Percentiles rank a stretch among this genome's conserved stretches.
Evolutionary conservation across 2,113 vertebrate species (phyloP).

Genomic region (Alligator mississippiensis): DNA sequence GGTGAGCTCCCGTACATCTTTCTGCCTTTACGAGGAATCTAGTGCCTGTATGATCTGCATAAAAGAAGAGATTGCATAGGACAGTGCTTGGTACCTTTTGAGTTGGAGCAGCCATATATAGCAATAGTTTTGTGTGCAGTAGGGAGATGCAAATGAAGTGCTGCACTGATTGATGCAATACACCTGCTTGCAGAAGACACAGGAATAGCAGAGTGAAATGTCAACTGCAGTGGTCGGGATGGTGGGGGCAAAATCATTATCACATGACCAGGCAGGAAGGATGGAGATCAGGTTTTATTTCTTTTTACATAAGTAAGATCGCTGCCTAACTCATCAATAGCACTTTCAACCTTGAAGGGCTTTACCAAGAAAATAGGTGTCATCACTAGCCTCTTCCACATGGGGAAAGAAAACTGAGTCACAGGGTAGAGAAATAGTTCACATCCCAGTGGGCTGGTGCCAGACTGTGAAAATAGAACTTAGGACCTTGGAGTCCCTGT

Average conservation of each 20-base stretch:
- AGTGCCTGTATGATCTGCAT: fast-evolving
- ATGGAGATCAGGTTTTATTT: background rate
- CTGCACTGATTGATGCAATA: too few relatives aligned
- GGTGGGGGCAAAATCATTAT: background rate
- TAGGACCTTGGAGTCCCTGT: background rate
- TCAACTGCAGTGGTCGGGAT: background rate
- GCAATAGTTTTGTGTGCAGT: background rate
- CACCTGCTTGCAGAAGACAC: background rate
- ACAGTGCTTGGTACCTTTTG: fast-evolving
- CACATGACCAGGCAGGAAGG: background rate
- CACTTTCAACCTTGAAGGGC: background rate
- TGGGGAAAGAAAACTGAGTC: background rate
- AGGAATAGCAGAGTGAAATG: background rate
- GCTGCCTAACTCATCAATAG: background rate
- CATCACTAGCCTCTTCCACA: background rate
- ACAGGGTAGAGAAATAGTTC: background rate
- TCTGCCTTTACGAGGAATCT: fast-evolving
- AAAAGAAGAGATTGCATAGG: fast-evolving
- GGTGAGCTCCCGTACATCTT: fast-evolving
- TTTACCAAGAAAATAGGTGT: background rate
- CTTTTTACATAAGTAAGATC: background rate
- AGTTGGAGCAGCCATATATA: background rate
- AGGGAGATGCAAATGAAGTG: background rate
- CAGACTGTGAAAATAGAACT: background rate
- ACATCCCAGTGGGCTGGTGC: background rate